Base-by-base conservation (phyloP, 2,888 invertebrate species). In the Microplitis manilae region DNA sequence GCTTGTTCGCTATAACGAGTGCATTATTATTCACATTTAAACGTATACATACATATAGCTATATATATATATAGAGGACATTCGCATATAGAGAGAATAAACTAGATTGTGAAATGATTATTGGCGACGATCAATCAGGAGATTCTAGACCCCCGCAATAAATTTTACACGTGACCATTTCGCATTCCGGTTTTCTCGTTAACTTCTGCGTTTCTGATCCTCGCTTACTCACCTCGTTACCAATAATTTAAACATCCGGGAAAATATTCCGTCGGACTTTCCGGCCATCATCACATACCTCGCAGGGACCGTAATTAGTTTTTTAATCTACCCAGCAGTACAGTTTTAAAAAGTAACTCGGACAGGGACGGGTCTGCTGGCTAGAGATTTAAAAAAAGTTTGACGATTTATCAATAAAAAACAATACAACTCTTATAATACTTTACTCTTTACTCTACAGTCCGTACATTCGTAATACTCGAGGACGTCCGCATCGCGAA, bases 131-230 rank as follows among this genome's bases (percentile, higher is more conserved):
- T 72, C 72, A 61, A 72, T 62, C 62, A 40, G 64, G 64, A 61
- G 13, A 72, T 64, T 72, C 40, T 20, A 9, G 17, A 61, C 41
- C 39, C 40, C 61, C n/a, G n/a, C 71, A 39, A 62, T 65, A 73
- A 73, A 20, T 67, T 65, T 67, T 67, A 30, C n/a, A 73, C 77
- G 62, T 61, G 70, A 20, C 62, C 77, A 77, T 79, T 79, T 73
- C 73, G 74, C 78, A 77, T 76, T 68, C 69, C 80, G 73, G 62
- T 75, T 62, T 73, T 72, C 69, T 75, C 73, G 77, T 78, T 80
- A 78, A 75, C 69, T 75, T 78, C 68, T 50, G 30, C 77, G 68
- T 59, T 73, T 30, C 79, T 61, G 73, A 71, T 59, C 68, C 70
- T 78, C 78, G 79, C 77, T 78, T 73, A 64, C 73, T 50, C 71